Percentiles rank a stretch among this genome's conserved stretches.
Conservation (phyloP, 1,140 invertebrate species). For the Achroia grisella region DNA sequence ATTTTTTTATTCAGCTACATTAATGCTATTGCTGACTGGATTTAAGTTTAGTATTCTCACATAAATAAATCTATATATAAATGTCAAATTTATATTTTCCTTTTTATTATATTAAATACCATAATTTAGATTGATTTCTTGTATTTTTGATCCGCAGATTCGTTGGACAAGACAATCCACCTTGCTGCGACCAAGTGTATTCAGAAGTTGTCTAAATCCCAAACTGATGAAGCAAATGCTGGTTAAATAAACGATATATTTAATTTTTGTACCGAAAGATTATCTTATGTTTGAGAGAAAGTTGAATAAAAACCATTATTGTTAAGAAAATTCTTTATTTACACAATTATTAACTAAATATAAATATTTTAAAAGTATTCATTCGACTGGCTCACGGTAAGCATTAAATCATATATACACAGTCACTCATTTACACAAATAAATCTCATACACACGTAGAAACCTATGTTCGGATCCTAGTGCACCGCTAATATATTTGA, state of each 20-base stretch:
- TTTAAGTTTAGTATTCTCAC: too few relatives aligned
- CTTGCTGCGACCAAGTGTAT: constrained; percentile 79
- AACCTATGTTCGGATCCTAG: too few relatives aligned
- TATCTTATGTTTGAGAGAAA: background rate
- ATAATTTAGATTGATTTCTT: too few relatives aligned
- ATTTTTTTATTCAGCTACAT: too few relatives aligned
- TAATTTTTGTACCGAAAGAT: too few relatives aligned
- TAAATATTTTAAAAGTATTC: constrained; percentile 34
- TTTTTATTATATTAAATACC: too few relatives aligned
- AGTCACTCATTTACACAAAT: constrained; percentile 5
- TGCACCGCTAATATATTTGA: too few relatives aligned
- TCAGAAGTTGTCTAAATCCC: constrained; percentile 61
- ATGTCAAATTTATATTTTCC: too few relatives aligned
- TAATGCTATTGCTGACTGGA: too few relatives aligned
- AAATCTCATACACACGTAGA: too few relatives aligned
- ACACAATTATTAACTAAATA: constrained; percentile 51
- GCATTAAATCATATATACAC: constrained; percentile 16
- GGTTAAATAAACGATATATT: constrained; percentile 15
- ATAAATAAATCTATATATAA: too few relatives aligned
- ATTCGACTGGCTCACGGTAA: constrained; percentile 8
- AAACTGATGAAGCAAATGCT: constrained; percentile 37
- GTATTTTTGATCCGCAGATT: constrained; percentile 78
- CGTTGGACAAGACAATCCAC: constrained; percentile 85
- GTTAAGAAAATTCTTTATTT: constrained; percentile 55
- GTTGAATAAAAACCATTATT: constrained; percentile 6